These are phyloP conservation scores for Auanema sp. DNA, from an alignment of 2,888 invertebrate genomes.

Conservation along the genomic window DNA sequence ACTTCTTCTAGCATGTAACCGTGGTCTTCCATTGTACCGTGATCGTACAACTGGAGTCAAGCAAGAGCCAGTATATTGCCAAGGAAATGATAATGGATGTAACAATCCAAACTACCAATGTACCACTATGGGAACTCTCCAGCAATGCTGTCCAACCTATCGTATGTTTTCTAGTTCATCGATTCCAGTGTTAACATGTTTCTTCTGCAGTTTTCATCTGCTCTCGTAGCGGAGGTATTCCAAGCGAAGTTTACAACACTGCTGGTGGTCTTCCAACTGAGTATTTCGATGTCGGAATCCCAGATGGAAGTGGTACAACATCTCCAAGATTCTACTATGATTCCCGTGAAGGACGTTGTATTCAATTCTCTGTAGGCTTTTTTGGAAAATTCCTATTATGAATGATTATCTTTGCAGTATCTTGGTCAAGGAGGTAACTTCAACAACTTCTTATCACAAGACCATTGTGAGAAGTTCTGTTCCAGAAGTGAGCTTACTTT, in stretches of 20 bases:
- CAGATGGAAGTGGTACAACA: conserved; percentile 58
- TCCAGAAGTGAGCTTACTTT: conserved; percentile 51
- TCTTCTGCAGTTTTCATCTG: conserved; percentile 55
- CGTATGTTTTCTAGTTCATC: conserved; percentile 31
- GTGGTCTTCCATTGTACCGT: conserved; percentile 62
- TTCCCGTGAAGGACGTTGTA: conserved; percentile 60
- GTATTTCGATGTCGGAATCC: conserved; percentile 62
- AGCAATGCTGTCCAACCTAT: conserved; percentile 63
- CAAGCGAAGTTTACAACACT: conserved; percentile 63
- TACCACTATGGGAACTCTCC: conserved; percentile 62
- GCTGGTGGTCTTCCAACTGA: conserved; percentile 62
- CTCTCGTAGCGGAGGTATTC: conserved; percentile 62
- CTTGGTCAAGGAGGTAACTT: conserved; percentile 63
- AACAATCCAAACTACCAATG: conserved; percentile 63
- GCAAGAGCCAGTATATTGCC: conserved; percentile 63
- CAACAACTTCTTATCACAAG: conserved; percentile 62
- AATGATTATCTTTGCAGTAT: conserved; percentile 34
- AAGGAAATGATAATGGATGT: conserved; percentile 62
- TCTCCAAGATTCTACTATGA: conserved; percentile 62
- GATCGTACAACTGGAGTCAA: conserved; percentile 62
- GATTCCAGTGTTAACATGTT: background rate
- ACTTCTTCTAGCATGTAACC: conserved; percentile 55
- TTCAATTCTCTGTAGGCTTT: conserved; percentile 55
- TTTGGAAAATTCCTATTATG: background rate
- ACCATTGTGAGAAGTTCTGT: conserved; percentile 63